Evolutionary conservation across 2,888 invertebrate genomes (phyloP).

Genomic region (Leptinotarsa rubiginosa): DNA sequence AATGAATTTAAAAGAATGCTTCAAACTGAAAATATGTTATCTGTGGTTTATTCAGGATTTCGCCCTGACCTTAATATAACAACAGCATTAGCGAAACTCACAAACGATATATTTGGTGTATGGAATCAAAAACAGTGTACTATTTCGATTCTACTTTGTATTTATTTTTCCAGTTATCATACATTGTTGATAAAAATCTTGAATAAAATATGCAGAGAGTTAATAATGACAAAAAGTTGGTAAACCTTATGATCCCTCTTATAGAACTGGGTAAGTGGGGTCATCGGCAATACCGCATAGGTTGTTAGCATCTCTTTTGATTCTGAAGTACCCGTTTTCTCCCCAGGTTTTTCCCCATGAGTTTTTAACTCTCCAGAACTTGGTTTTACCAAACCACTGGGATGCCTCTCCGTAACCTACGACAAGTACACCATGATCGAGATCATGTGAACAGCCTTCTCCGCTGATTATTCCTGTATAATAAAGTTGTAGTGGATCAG

Average conservation of each 20-base stretch:
- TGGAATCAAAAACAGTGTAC: no score
- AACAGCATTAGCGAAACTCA: no score
- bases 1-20: no score
- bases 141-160: no score
- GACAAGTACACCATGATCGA: slow-evolving; percentile 24
- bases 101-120: no score
- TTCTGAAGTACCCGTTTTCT: slow-evolving; percentile 25
- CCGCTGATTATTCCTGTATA: slow-evolving; percentile 22
- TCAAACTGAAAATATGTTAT: no score
- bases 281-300: slow-evolving; percentile 24
- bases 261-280: slow-evolving; percentile 23
- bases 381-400: not conserved
- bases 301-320: slow-evolving; percentile 18
- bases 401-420: slow-evolving; percentile 21
- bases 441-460: not conserved
- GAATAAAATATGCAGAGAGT: no score
- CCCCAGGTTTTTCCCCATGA: slow-evolving; percentile 31
- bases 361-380: slow-evolving; percentile 33
- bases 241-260: not conserved
- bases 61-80: no score
- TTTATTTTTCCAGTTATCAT: no score
- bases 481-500: slow-evolving; percentile 27
- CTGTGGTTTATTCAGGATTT: no score
- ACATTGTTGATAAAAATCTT: no score
- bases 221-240: no score